These are phyloP conservation scores for Sminthurinus aureus DNA, from an alignment of 2,888 invertebrate genomes.

Conservation along the genomic window DNA sequence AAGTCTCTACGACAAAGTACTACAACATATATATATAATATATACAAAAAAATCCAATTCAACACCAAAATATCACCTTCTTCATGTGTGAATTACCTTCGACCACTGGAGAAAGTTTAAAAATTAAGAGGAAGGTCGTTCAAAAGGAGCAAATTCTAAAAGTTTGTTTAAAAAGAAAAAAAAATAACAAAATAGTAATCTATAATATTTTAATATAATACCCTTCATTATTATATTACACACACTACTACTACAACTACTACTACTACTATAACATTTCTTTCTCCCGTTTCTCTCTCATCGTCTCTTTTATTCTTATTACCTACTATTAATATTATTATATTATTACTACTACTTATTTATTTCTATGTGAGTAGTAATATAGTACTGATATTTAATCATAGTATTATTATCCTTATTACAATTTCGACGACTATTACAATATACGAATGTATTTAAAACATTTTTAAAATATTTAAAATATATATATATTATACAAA, in stretches of 20 bases:
- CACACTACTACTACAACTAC: too few species aligned
- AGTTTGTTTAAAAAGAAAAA: background rate
- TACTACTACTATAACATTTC: background rate
- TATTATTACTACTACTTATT: background rate
- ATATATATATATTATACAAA: too few species aligned
- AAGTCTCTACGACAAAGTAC: background rate
- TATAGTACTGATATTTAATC: too few species aligned
- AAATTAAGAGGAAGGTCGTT: slow-evolving; percentile 4
- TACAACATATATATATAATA: background rate
- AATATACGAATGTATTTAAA: too few species aligned
- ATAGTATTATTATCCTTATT: too few species aligned
- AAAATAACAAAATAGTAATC: background rate
- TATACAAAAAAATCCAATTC: background rate
- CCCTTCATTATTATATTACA: too few species aligned
- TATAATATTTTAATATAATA: background rate
- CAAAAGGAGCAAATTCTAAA: background rate
- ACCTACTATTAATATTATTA: background rate
- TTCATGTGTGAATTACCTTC: background rate
- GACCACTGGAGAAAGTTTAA: background rate
- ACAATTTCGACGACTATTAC: too few species aligned
- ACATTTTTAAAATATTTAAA: too few species aligned
- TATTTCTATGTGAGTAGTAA: background rate
- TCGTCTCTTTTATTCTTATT: too few species aligned
- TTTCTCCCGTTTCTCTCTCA: background rate
- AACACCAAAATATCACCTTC: background rate